These are phyloP conservation scores for Coranthus polyacanthus DNA, from an alignment of 2,797 vertebrate genomes.

Conservation along the genomic window DNA sequence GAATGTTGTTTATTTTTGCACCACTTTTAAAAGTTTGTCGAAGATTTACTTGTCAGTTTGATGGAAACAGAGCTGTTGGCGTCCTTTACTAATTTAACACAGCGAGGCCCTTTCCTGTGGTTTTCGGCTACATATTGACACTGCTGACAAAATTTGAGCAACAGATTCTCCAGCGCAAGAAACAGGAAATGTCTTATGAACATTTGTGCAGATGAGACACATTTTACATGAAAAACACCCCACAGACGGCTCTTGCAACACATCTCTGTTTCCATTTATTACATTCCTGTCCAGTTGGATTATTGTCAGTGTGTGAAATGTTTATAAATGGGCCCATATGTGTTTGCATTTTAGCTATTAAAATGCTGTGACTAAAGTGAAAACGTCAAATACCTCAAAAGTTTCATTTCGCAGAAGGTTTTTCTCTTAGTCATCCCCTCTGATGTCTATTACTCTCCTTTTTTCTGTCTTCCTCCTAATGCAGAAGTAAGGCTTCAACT, in stretches of 20 bases:
- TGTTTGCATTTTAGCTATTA: conserved; percentile 48
- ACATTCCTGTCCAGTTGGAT: conserved; percentile 38
- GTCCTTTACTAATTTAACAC: conserved; percentile 54
- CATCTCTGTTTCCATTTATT: conserved; percentile 59
- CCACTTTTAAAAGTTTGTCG: conserved; percentile 37
- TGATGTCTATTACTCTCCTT: conserved; percentile 24
- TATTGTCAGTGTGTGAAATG: conserved; percentile 42
- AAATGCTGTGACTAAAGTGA: conserved; percentile 46
- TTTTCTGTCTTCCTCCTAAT: conserved; percentile 26
- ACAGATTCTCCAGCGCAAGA: conserved; percentile 7
- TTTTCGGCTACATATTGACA: conserved; percentile 30
- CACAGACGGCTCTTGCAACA: conserved; percentile 42
- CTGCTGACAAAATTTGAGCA: conserved; percentile 24
- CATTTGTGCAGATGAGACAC: conserved; percentile 39
- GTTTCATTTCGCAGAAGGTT: conserved; percentile 39
- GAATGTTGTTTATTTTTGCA: conserved; percentile 36
- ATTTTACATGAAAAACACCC: conserved; percentile 32
- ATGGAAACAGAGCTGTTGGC: conserved; percentile 47
- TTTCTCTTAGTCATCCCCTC: conserved; percentile 35
- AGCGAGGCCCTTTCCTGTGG: conserved; percentile 24
- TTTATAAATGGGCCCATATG: conserved; percentile 60
- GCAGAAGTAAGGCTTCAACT: conserved; percentile 47
- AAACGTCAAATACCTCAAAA: conserved; percentile 50
- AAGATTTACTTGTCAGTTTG: conserved; percentile 49
- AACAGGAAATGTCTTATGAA: conserved; percentile 24